Base-by-base conservation (phyloP, 2,797 vertebrate species). In the Oreonectes daqikongensis region DNA sequence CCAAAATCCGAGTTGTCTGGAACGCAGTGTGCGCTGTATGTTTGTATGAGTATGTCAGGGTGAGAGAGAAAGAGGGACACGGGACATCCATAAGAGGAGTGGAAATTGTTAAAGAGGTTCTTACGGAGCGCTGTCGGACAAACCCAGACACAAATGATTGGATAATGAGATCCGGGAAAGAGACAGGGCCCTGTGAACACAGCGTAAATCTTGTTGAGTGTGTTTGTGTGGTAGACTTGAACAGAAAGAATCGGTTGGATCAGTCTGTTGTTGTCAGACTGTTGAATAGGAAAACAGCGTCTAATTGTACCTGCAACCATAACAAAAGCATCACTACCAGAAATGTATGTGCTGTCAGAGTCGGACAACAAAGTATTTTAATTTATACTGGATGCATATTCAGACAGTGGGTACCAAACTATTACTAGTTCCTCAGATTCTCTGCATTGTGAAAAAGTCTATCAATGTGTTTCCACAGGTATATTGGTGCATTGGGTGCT, bases 401-500 rank as follows among this genome's bases (percentile, higher is more conserved):
- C n/a, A n/a, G n/a, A n/a, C n/a, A n/a, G n/a, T n/a, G n/a, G n/a
- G n/a, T n/a, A n/a, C n/a, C n/a, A n/a, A n/a, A n/a, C n/a, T n/a
- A n/a, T n/a, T n/a, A n/a, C n/a, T n/a, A n/a, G n/a, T n/a, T n/a
- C n/a, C n/a, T n/a, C n/a, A n/a, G n/a, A n/a, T n/a, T n/a, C n/a
- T n/a, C n/a, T n/a, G n/a, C n/a, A n/a, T n/a, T n/a, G n/a, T n/a
- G n/a, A n/a, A n/a, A n/a, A n/a, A n/a, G 17, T 66, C 46, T 28
- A 28, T 55, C 8, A 11, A 24, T 72, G 28, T 53, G 26, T 52
- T 66, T 76, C 55, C 57, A 5, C 89, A 99, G 97, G 97, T 98
- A 99, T 89, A 99, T 99, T 15, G 97, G 97, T 60, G 96, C 97
- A 0, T 93, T 99, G 87, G 97, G 97, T 0, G 94, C 96, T 0